Evolutionary conservation across 2,113 vertebrate species (phyloP).

Genomic region (Canis aureus): DNA sequence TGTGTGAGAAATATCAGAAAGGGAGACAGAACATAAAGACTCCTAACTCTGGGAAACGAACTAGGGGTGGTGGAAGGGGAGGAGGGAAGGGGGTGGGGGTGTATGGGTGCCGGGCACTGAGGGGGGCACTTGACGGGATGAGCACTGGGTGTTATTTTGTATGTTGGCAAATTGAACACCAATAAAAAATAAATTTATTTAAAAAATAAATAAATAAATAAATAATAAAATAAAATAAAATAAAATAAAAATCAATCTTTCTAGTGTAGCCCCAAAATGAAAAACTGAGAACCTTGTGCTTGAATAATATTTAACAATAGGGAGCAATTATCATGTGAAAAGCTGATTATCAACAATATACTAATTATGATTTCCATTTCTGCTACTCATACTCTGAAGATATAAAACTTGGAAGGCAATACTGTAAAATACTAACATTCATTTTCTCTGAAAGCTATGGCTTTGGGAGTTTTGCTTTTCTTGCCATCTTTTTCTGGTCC

Average conservation of each 20-base stretch:
- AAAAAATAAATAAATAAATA: too few relatives aligned
- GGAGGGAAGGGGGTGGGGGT: too few relatives aligned
- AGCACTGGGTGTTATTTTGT: too few relatives aligned
- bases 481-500: neutral
- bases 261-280: neutral
- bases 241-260: neutral
- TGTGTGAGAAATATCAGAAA: too few relatives aligned
- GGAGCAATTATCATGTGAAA: neutral
- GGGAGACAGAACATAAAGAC: too few relatives aligned
- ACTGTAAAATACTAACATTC: neutral
- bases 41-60: too few relatives aligned
- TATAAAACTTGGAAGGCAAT: neutral
- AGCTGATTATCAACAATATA: neutral
- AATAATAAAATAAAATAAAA: too few relatives aligned
- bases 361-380: neutral
- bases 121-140: too few relatives aligned
- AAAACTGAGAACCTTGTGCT: neutral
- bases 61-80: too few relatives aligned
- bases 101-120: too few relatives aligned
- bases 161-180: too few relatives aligned
- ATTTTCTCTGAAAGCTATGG: neutral
- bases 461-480: constrained; percentile 15
- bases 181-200: too few relatives aligned
- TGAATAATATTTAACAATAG: constrained; percentile 4
- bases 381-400: neutral